Conservation (phyloP, 2,797 vertebrate genomes). For the Uromys caudimaculatus region DNA sequence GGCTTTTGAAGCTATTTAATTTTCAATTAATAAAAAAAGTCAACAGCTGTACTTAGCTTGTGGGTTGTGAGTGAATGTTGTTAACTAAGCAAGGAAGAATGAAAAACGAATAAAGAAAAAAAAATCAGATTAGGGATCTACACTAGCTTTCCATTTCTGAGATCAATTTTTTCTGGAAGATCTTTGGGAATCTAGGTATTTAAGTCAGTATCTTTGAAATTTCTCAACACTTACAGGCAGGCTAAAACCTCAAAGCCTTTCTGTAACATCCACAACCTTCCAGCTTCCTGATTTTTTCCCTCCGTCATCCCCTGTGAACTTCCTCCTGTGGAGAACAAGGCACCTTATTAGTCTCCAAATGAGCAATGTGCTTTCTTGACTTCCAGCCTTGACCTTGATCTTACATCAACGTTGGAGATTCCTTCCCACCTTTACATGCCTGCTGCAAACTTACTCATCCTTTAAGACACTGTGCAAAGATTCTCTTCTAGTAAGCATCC, state of each 20-base stretch:
- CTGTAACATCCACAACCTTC: background rate
- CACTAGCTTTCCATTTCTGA: conserved; percentile 35
- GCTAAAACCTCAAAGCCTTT: conserved; percentile 26
- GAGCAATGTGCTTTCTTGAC: background rate
- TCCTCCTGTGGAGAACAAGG: background rate
- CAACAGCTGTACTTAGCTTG: conserved; percentile 60
- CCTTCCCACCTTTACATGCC: background rate
- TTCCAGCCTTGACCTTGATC: background rate
- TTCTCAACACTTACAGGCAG: background rate
- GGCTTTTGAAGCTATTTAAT: conserved; percentile 67
- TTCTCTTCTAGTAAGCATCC: background rate
- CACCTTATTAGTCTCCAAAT: background rate
- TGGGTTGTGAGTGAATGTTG: conserved; percentile 43
- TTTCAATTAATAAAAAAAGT: conserved; percentile 55
- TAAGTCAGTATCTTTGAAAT: conserved; percentile 21
- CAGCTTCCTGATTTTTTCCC: background rate
- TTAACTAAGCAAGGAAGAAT: conserved; percentile 47
- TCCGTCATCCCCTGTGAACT: background rate
- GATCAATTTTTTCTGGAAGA: conserved; percentile 39
- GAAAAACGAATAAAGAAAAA: conserved; percentile 28
- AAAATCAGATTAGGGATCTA: conserved; percentile 21
- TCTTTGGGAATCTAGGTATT: background rate
- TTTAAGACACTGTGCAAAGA: background rate
- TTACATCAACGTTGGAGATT: background rate
- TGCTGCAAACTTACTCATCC: background rate